These are phyloP conservation scores for Philhelius pedissequus DNA, from an alignment of 2,888 invertebrate genomes.

Conservation along the genomic window DNA sequence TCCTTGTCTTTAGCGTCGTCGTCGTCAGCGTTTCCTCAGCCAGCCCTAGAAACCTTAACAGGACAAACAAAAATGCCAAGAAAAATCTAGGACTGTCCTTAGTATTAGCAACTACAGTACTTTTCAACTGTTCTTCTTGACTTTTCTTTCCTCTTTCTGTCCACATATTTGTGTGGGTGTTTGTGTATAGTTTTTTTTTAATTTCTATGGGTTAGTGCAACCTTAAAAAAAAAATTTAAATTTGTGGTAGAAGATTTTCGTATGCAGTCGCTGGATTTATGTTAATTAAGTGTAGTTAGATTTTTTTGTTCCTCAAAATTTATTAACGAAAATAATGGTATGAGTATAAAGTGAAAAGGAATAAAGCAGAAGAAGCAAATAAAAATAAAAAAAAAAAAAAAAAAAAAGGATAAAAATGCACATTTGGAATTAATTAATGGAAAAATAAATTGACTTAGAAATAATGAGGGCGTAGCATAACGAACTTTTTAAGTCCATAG, in stretches of 20 bases:
- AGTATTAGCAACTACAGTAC: background rate
- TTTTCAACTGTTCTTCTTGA: conserved; percentile 7
- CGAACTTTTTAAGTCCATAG: background rate
- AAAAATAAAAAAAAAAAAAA: background rate
- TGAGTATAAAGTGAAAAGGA: background rate
- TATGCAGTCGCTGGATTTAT: conserved; percentile 63
- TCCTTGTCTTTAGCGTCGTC: background rate
- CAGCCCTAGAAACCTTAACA: conserved; percentile 39
- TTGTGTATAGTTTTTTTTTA: background rate
- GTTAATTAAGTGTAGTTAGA: conserved; percentile 62
- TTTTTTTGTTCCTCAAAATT: conserved; percentile 21
- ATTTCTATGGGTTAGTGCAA: background rate
- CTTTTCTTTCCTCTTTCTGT: background rate
- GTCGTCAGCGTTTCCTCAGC: conserved; percentile 7
- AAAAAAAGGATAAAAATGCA: conserved; percentile 36
- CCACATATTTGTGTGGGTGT: background rate
- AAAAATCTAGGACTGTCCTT: conserved; percentile 55
- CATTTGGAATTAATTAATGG: conserved; percentile 67
- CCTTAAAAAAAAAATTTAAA: conserved; percentile 29
- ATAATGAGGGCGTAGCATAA: conserved; percentile 55
- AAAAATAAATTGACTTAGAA: conserved; percentile 62
- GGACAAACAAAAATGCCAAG: conserved; percentile 39
- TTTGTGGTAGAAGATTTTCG: conserved; percentile 47
- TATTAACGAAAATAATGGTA: conserved; percentile 20
- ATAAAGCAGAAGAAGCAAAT: background rate